A percentile compares a stretch with the other conserved stretches of the same genome.
Conservation (phyloP, 2,113 vertebrate species). For the Xenus cinereus region DNA sequence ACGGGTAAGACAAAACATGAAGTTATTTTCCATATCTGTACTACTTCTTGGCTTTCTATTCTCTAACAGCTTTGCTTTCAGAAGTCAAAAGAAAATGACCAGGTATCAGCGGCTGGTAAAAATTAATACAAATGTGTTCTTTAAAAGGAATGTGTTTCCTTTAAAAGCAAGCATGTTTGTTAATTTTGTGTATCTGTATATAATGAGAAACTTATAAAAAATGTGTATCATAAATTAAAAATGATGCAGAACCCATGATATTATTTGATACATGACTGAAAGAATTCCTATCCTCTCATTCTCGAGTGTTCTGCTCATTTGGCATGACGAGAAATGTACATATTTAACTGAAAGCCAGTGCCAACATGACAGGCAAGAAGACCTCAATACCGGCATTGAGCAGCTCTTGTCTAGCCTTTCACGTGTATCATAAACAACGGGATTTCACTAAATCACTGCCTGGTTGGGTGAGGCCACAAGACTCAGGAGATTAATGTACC, state of each 20-base stretch:
- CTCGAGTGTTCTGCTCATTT: constrained; percentile 9
- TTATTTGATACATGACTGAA: neutral
- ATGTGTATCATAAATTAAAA: neutral
- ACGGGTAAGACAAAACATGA: neutral
- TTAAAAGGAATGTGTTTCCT: neutral
- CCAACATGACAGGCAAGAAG: neutral
- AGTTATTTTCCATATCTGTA: neutral
- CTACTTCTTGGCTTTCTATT: neutral
- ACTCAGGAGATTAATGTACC: neutral
- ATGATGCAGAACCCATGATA: neutral
- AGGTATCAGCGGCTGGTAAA: neutral
- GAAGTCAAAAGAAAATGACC: neutral
- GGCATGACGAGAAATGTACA: constrained; percentile 6
- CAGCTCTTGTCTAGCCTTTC: constrained; percentile 18
- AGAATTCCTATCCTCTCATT: neutral
- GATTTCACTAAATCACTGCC: neutral
- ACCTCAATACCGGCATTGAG: neutral
- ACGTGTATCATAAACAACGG: neutral
- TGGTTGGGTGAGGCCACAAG: neutral
- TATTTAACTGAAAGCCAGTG: constrained; percentile 47
- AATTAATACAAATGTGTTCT: neutral
- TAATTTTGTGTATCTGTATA: neutral
- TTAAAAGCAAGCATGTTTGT: neutral
- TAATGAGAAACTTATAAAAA: neutral
- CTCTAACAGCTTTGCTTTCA: neutral